phyloP scores from a whole-genome alignment of 2,888 invertebrate species.

The Mesorhabditis spiculigera region DNA sequence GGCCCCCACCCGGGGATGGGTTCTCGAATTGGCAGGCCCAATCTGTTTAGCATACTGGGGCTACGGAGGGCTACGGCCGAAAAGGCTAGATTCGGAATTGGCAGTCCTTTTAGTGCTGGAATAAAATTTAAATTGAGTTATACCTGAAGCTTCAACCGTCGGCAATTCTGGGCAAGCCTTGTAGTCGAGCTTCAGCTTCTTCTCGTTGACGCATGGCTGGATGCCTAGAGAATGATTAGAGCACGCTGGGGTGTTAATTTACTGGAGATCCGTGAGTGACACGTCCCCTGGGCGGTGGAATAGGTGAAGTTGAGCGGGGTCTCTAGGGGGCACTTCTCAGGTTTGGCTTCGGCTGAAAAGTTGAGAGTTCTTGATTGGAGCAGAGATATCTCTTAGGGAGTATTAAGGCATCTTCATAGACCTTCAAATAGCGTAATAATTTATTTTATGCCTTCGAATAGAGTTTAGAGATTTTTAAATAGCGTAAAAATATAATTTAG shows the following conservation, averaged over 20 bases:
- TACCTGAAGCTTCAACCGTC: neutral
- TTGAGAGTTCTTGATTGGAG: neutral
- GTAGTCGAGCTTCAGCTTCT: neutral
- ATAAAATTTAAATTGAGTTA: neutral
- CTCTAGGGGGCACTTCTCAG: neutral
- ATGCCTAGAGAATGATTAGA: neutral
- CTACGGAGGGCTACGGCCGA: neutral
- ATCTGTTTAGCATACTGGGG: no score
- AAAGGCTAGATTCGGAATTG: neutral
- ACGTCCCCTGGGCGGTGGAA: neutral
- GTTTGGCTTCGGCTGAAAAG: neutral
- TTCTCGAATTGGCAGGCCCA: no score
- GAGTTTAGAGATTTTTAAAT: no score
- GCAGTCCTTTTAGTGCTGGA: neutral
- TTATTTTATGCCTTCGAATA: no score
- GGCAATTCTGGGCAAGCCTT: conserved; percentile 5
- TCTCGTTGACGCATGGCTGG: neutral
- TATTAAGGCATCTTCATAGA: neutral
- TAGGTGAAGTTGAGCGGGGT: conserved; percentile 4
- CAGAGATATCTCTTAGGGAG: neutral
- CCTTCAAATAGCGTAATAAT: neutral
- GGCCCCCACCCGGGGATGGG: no score
- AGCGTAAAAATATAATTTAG: no score
- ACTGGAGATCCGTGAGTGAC: neutral
- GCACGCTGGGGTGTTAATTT: neutral